Conservation (phyloP, 2,797 vertebrate genomes). For the Hyperoplus immaculatus region DNA sequence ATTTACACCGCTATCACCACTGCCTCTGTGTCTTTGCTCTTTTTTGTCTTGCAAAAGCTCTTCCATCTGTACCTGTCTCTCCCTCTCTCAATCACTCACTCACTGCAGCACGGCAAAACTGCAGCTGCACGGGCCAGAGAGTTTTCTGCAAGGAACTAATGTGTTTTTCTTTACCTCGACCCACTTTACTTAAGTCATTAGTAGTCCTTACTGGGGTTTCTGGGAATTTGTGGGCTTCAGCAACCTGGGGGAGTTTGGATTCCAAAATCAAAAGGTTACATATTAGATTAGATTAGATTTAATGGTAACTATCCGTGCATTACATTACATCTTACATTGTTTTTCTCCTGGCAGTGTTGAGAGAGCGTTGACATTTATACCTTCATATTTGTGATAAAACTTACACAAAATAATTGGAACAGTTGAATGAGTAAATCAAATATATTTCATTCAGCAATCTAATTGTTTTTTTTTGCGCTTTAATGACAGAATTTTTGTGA, state of each 20-base stretch:
- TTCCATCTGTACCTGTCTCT: conserved; percentile 14
- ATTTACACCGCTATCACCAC: conserved; percentile 67
- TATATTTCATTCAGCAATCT: not conserved
- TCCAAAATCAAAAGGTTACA: not conserved
- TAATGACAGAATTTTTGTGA: not conserved
- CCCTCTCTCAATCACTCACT: conserved; percentile 34
- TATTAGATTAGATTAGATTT: not conserved
- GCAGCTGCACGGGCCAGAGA: not conserved
- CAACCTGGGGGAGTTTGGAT: not conserved
- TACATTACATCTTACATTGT: not conserved
- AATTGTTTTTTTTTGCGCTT: not conserved
- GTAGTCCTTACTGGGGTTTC: not conserved
- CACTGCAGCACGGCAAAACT: conserved; percentile 37
- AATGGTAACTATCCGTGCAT: not conserved
- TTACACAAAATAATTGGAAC: not conserved
- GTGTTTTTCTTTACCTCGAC: conserved; percentile 15
- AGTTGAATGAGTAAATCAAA: not conserved
- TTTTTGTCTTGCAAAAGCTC: conserved; percentile 21
- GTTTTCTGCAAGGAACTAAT: conserved; percentile 11
- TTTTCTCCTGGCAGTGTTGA: not conserved
- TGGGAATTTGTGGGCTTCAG: not conserved
- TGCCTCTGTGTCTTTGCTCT: conserved; percentile 49
- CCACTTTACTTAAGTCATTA: too few species aligned
- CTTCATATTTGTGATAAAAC: too few species aligned
- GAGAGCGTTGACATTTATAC: not conserved